Base-by-base conservation (phyloP, 2,797 vertebrate genomes). In the Poeciliopsis infans region DNA sequence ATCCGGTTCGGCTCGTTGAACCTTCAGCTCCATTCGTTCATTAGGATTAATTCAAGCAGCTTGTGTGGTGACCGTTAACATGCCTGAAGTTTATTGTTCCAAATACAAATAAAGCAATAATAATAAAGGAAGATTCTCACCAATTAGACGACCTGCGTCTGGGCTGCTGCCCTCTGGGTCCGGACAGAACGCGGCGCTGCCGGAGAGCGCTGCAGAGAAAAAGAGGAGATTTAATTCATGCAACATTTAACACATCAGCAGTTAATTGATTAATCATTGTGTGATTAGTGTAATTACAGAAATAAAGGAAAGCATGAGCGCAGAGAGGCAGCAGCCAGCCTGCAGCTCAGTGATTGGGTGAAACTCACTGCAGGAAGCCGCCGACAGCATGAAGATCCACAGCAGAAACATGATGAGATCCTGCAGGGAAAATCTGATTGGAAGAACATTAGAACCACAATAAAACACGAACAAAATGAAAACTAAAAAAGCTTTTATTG, bases 121-220 rank as follows among this genome's bases (percentile, higher is more conserved):
- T 23, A 39, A 68, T 45, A 70, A 43, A 7, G 47, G 23, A 68
- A 28, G 2, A 1, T 49, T 79, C 91, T 94, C 78, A 95, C 94
- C 93, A 0, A 81, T 89, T 55, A 91, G 61, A 74, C 84, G 77
- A 33, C 88, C 78, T 12, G 87, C 0, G 70, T 57, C 82, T 0
- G 53, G 86, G 72, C 87, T 73, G 20, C 80, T 57, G 64, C 72
- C 84, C 80, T 90, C 91, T 0, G 89, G 90, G 84, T 93, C 86
- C 18, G 74, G 91, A 83, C 94, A 95, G 79, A 92, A 89, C 45
- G 93, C 23, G 43, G 86, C 84, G 78, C 55, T 39, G 13, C 77
- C 49, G 3, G 83, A 36, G 7, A 85, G 55, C 1, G 43, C 94
- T 96, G 86, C 25, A 53, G 73, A 83, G 12, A 47, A 53, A 25